A percentile compares a stretch with the other conserved stretches of the same genome.
Conservation (phyloP, 2,797 vertebrate species). For the Semaprochilodus insignis region DNA sequence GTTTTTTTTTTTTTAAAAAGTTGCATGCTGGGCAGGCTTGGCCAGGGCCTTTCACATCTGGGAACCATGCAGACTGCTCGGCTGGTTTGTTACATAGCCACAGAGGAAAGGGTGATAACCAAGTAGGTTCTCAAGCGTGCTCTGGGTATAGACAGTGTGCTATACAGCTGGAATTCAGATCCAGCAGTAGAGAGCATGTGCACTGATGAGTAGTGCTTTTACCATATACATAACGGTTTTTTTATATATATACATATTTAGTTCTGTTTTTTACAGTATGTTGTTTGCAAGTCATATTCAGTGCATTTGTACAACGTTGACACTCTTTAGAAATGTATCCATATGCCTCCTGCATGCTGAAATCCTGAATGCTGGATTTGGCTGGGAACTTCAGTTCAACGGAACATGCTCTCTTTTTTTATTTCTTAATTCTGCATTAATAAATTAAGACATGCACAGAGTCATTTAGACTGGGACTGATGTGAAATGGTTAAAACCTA, state of each 20-base stretch:
- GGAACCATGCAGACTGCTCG: background rate
- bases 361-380: conserved; percentile 75
- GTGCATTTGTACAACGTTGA: conserved; percentile 33
- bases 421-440: no score
- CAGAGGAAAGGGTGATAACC: background rate
- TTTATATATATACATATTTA: background rate
- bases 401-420: conserved; percentile 2
- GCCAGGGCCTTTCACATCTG: background rate
- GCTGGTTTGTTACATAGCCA: background rate
- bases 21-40: background rate
- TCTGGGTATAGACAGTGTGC: background rate
- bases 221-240: background rate
- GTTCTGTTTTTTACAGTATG: conserved; percentile 40
- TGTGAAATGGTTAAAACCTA: no score
- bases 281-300: conserved; percentile 8
- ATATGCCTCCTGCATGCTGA: conserved; percentile 50
- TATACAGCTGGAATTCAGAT: background rate
- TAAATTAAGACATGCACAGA: no score
- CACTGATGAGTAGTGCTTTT: conserved; percentile 11
- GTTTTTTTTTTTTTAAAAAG: background rate
- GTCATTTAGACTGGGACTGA: no score
- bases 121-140: conserved; percentile 13
- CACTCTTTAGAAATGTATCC: conserved; percentile 50
- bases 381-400: conserved; percentile 35
- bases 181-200: conserved; percentile 7